Percentiles rank a stretch among this genome's conserved stretches.
phyloP scores from a whole-genome alignment of 35 echinoderm and acorn worm genomes.

The Anneissia japonica region DNA sequence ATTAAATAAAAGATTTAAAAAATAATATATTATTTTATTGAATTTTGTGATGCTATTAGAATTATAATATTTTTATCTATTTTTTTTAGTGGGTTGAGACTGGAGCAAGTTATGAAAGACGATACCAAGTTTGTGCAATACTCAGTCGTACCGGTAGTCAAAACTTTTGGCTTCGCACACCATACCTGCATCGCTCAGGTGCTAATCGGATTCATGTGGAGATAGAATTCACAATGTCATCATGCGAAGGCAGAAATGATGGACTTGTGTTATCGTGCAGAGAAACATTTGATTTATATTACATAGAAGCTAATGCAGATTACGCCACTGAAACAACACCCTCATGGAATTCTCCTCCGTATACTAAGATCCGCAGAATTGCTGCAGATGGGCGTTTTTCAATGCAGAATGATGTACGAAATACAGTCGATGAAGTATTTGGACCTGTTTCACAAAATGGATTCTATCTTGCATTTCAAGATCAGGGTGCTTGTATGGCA shows the following conservation, averaged over 20 bases:
- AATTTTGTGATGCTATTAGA: not conserved
- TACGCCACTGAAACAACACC: slow-evolving; percentile 27
- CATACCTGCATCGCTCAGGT: slow-evolving; percentile 51
- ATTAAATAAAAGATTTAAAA: no score
- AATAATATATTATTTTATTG: no score
- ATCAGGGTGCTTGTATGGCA: slow-evolving; percentile 89
- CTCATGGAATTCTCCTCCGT: slow-evolving; percentile 14
- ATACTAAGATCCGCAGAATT: slow-evolving; percentile 38
- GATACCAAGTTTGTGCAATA: slow-evolving; percentile 60
- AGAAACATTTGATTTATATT: slow-evolving; percentile 31
- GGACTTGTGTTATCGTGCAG: not conserved
- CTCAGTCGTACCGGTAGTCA: slow-evolving; percentile 14
- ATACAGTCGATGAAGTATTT: slow-evolving; percentile 45
- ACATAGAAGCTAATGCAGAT: not conserved
- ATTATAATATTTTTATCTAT: slow-evolving; percentile 7
- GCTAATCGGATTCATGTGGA: slow-evolving; percentile 81
- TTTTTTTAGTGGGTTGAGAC: slow-evolving; percentile 74
- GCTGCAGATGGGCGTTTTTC: slow-evolving; percentile 39
- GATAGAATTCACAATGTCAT: slow-evolving; percentile 87
- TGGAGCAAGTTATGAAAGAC: slow-evolving; percentile 58
- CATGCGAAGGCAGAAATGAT: slow-evolving; percentile 44
- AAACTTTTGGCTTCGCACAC: slow-evolving; percentile 57
- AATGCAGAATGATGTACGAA: slow-evolving; percentile 19
- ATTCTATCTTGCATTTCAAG: slow-evolving; percentile 83
- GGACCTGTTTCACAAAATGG: slow-evolving; percentile 46